Conservation (phyloP, 2,113 vertebrate genomes). For the Ascaphus truei region DNA sequence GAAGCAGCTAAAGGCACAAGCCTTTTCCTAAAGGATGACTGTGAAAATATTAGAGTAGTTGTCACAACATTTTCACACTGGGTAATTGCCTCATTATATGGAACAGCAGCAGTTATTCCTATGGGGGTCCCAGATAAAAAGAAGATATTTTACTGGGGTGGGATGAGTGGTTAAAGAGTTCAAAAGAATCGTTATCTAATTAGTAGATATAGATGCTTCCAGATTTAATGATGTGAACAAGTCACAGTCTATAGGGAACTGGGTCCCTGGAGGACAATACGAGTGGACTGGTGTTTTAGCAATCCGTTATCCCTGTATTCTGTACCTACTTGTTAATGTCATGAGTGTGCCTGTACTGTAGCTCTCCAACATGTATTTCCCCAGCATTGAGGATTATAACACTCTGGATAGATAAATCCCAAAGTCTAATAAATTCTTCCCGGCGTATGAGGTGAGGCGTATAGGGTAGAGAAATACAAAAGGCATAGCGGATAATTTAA, state of each 20-base stretch:
- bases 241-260: not conserved
- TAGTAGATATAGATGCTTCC: not conserved
- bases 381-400: too few species aligned
- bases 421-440: too few species aligned
- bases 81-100: not conserved
- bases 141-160: not conserved
- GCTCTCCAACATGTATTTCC: too few species aligned
- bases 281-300: not conserved
- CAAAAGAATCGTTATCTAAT: conserved; percentile 1
- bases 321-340: too few species aligned
- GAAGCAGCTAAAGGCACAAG: not conserved
- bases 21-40: not conserved
- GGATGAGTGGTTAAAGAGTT: not conserved
- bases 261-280: not conserved
- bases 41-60: not conserved
- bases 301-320: too few species aligned
- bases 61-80: not conserved
- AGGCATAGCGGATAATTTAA: too few species aligned
- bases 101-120: not conserved
- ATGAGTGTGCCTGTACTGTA: too few species aligned
- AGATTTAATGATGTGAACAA: not conserved
- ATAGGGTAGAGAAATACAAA: too few species aligned
- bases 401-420: too few species aligned
- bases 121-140: not conserved
- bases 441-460: too few species aligned